A percentile compares a stretch with the other conserved stretches of the same genome.
Conservation (phyloP, 2,888 invertebrate genomes). For the Melolontha melolontha region DNA sequence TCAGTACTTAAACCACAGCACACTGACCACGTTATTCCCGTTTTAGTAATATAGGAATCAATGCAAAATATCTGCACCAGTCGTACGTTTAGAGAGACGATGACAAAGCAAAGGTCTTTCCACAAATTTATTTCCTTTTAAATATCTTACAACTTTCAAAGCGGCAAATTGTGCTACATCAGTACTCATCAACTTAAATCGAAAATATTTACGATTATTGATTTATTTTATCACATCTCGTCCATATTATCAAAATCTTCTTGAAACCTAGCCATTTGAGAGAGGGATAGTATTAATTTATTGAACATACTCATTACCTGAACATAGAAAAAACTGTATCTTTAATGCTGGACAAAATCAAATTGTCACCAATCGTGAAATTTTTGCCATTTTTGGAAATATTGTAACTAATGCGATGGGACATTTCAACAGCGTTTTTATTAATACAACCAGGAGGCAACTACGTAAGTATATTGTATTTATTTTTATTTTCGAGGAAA, state of each 20-base stretch:
- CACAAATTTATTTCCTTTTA: conserved; percentile 27
- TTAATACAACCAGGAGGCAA: no score
- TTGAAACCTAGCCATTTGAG: neutral
- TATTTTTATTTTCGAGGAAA: no score
- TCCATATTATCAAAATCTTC: conserved; percentile 44
- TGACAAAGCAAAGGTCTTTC: conserved; percentile 38
- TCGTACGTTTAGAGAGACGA: conserved; percentile 31
- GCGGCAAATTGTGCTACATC: conserved; percentile 26
- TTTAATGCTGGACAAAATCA: conserved; percentile 44
- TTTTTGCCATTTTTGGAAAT: conserved; percentile 45
- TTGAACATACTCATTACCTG: conserved; percentile 38
- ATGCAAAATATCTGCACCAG: conserved; percentile 32
- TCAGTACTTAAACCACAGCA: conserved; percentile 41
- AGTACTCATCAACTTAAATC: conserved; percentile 34
- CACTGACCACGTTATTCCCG: conserved; percentile 36
- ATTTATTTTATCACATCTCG: conserved; percentile 39
- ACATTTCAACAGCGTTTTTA: no score
- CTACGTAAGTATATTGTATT: no score
- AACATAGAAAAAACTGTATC: conserved; percentile 44
- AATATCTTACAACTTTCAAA: conserved; percentile 38
- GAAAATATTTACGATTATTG: conserved; percentile 40
- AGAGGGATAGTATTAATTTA: conserved; percentile 40
- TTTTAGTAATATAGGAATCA: conserved; percentile 33
- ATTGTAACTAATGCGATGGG: conserved; percentile 32
- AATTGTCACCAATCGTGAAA: conserved; percentile 45